These are phyloP conservation scores for Archivesica marissinica DNA, from an alignment of 1,140 invertebrate species.

Conservation along the genomic window DNA sequence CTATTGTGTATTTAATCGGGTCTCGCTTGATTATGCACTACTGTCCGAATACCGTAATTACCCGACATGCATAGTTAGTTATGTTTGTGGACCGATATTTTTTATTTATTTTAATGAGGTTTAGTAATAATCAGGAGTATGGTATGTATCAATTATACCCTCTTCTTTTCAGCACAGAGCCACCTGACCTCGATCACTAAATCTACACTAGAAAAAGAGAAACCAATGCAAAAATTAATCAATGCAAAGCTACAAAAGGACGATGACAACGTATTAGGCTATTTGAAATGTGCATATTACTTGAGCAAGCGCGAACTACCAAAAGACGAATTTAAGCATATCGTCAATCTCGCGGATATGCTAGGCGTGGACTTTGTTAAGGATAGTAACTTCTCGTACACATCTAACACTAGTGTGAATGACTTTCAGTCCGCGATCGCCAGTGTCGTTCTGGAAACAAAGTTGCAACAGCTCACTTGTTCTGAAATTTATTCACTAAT, in stretches of 20 bases:
- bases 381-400: not conserved
- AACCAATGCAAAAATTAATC: not conserved
- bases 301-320: slow-evolving; percentile 11
- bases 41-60: no score
- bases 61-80: no score
- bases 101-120: no score
- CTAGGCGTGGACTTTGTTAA: not conserved
- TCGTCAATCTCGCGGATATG: not conserved
- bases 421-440: slow-evolving; percentile 3
- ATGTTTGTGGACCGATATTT: no score
- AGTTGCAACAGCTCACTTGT: slow-evolving; percentile 7
- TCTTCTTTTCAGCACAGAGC: not conserved
- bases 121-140: no score
- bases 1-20: no score
- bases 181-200: not conserved
- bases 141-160: no score
- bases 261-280: not conserved
- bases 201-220: not conserved
- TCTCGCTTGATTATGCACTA: no score
- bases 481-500: slow-evolving; percentile 40
- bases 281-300: not conserved
- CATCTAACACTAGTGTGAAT: not conserved
- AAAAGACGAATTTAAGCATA: slow-evolving; percentile 10
- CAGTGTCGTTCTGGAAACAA: slow-evolving; percentile 1
- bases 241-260: not conserved